These are phyloP conservation scores for Tubiluchus corallicola DNA, from an alignment of 2,888 invertebrate species.

Conservation along the genomic window DNA sequence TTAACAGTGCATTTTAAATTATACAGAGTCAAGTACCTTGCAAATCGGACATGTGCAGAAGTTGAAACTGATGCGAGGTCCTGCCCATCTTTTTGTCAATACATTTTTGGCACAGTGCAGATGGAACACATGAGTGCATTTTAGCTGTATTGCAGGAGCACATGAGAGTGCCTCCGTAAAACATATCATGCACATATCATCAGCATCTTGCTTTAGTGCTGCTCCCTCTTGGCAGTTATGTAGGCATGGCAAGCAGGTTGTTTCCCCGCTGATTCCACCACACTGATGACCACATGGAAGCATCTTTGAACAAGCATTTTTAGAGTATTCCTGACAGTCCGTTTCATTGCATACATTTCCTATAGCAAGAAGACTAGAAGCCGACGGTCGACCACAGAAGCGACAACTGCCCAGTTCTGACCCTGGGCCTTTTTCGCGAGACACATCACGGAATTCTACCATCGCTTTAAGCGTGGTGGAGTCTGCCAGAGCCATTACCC, in stretches of 20 bases:
- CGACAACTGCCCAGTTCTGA: slow-evolving; percentile 50
- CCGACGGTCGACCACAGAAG: slow-evolving; percentile 65
- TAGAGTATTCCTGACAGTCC: slow-evolving; percentile 72
- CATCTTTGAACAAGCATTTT: slow-evolving; percentile 60
- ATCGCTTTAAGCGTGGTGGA: slow-evolving; percentile 64
- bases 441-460: slow-evolving; percentile 63
- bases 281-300: slow-evolving; percentile 77
- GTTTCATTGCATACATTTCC: slow-evolving; percentile 83
- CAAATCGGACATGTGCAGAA: slow-evolving; percentile 93
- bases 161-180: slow-evolving; percentile 90
- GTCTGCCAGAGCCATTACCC: slow-evolving; percentile 81
- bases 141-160: slow-evolving; percentile 75
- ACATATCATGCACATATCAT: slow-evolving; percentile 99
- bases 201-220: slow-evolving; percentile 71
- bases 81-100: slow-evolving; percentile 69
- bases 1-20: slow-evolving; percentile 7
- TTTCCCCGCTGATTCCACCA: slow-evolving; percentile 73
- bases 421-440: slow-evolving; percentile 12
- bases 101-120: slow-evolving; percentile 72
- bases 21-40: slow-evolving; percentile 41
- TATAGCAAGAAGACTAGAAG: slow-evolving; percentile 67
- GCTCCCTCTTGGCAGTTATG: slow-evolving; percentile 45
- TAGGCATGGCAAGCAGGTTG: slow-evolving; percentile 67
- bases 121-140: slow-evolving; percentile 91
- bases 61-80: slow-evolving; percentile 85